Evolutionary conservation across 2,797 vertebrate genomes (phyloP), one percentile per base, ranked within the genome.

Genomic region (Sphaeramia orbicularis): DNA sequence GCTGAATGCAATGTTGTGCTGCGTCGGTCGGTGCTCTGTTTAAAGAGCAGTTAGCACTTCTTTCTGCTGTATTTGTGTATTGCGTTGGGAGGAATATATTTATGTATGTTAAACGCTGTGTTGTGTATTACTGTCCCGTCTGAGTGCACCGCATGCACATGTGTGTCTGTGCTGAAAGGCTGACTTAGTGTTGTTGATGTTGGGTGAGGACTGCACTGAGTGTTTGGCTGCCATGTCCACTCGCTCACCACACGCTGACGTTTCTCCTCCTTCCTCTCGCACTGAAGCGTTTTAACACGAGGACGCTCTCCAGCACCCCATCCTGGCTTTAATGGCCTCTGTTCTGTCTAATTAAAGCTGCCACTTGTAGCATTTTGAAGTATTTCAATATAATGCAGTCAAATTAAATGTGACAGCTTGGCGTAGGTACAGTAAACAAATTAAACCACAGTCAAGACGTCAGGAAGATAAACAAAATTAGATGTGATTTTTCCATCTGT

Each of bases 1-100:
- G 68, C 74, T 90, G 80, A 91, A 89, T 86, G 81, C 55, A 1
- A 50, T 36, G 70, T 35, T 88, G 78, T 86, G 76, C 80, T 69
- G 66, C 15, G 12, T 51, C 15, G 53, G 41, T 37, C 35, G 37
- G 44, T 5, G 38, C 44, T 2, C 76, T 76, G 80, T 90, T 89
- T 85, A 69, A 88, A 87, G 44, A 85, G 86, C 77, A 87, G 83
- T 86, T 86, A 74, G 83, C 84, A 70, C 84, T 74, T 88, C 63
- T 85, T 83, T 74, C 70, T 68, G 62, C 65, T 61, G 48, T 74
- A 64, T 66, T 62, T 81, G 24, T 27, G 38, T 49, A 13, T 41
- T 41, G 54, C 30, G 51, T 45, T 51, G 45, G 50, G 41, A 36
- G 55, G 56, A 53, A 41, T 54, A 27, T 40, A 64, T 41, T 65